Evolutionary conservation across 2,113 vertebrate species (phyloP).

Genomic region (Pelecanoides urinatrix): DNA sequence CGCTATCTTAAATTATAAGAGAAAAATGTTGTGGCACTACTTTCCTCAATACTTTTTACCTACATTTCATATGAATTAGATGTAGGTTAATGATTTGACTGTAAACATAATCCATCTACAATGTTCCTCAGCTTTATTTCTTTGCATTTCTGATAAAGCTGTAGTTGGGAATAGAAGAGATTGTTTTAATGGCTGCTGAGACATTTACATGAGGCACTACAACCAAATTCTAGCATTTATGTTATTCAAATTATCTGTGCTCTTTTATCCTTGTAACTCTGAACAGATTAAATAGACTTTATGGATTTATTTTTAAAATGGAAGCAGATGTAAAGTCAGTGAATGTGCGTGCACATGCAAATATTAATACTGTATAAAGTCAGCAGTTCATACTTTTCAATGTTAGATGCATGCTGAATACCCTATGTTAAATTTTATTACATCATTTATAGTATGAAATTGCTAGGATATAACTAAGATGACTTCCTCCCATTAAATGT

Average conservation of each 20-base stretch:
- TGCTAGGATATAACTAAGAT: not conserved
- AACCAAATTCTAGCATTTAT: conserved; percentile 3
- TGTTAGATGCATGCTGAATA: not conserved
- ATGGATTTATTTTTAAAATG: conserved; percentile 22
- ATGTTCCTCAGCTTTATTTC: not conserved
- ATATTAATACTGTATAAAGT: not conserved
- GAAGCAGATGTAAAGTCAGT: not conserved
- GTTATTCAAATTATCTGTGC: not conserved
- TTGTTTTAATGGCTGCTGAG: conserved; percentile 2
- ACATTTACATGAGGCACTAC: not conserved
- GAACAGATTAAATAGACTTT: conserved; percentile 8
- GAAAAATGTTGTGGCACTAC: not conserved
- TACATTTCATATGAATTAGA: not conserved
- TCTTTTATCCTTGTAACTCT: not conserved
- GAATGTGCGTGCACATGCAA: fast-evolving
- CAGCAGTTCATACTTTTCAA: not conserved
- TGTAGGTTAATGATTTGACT: not conserved
- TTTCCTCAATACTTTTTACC: not conserved
- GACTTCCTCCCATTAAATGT: not conserved
- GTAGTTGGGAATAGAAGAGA: not conserved
- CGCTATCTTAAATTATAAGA: not conserved
- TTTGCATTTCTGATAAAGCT: conserved; percentile 17
- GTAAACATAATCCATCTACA: not conserved
- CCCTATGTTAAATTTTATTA: conserved; percentile 14
- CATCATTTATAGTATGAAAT: not conserved